Percentiles rank a stretch among this genome's conserved stretches.
Evolutionary conservation across 2,113 vertebrate species (phyloP).

Genomic region (Ochotona curzoniae): DNA sequence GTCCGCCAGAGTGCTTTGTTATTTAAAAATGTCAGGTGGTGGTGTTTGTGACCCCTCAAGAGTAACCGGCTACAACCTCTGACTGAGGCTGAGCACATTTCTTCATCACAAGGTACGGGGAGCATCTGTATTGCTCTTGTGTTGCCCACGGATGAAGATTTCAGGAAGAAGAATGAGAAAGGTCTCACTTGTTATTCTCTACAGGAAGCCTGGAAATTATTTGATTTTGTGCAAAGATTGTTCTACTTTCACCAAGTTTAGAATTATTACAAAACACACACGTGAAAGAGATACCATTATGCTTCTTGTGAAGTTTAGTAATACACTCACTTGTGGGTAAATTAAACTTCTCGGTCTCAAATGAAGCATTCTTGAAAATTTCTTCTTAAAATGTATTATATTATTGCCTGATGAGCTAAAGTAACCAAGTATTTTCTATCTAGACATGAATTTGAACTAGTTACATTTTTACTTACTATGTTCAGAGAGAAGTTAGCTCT

Average conservation of each 20-base stretch:
- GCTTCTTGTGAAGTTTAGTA: background rate
- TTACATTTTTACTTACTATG: background rate
- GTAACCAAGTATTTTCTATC: slow-evolving; percentile 3
- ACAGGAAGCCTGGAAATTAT: background rate
- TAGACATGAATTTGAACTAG: background rate
- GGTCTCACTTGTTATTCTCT: background rate
- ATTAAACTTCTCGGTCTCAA: background rate
- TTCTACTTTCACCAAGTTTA: background rate
- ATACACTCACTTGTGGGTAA: background rate
- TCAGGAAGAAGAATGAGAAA: background rate
- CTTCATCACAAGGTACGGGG: background rate
- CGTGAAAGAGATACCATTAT: background rate
- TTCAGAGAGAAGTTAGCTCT: background rate
- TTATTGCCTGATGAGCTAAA: background rate
- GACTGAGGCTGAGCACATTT: background rate
- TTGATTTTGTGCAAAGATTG: background rate
- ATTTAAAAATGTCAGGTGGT: background rate
- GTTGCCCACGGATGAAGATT: background rate
- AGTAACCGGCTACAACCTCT: background rate
- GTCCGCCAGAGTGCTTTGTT: background rate
- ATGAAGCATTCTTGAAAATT: background rate
- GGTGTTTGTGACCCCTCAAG: background rate
- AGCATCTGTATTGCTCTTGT: background rate
- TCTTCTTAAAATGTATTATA: background rate
- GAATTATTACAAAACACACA: background rate